Base-by-base conservation (phyloP, 1,140 invertebrate species). In the Nasonia vitripennis region DNA sequence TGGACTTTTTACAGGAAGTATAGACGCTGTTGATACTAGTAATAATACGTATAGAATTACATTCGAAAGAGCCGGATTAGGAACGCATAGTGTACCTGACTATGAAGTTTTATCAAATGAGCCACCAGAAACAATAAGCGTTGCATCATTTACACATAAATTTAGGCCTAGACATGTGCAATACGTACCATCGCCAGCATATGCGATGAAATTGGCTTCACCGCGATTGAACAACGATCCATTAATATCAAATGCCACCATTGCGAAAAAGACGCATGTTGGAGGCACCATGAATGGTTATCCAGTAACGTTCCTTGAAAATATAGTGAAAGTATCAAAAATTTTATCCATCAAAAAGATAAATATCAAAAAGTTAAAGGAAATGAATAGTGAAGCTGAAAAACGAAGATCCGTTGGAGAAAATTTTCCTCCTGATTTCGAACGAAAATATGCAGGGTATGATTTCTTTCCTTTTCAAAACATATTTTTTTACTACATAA, bases 31-130 rank as follows among this genome's bases (percentile, higher is more conserved):
- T n/a, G 98, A 99, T 91, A 98, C 98, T 2, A 97, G 98, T 6
- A 98, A 98, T 91, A 98, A 98, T 90, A 98, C 98, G n/a, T 99
- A 99, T 91, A 95, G 99, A 89, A 98, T 99, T 83, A 98, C 98
- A 1, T 99, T 99, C 94, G 98, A 99, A 92, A 94, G 98, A 85
- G 95, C 96, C 70, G 98, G 98, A 17, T 94, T 99, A 45, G 98
- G 98, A 7, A 99, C 98, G 14, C 98, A 99, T 92, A 99, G 98
- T 81, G 97, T 99, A 82, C 98, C 98, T 23, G 98, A 99, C 94
- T 99, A 96, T 94, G 98, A 99, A 96, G 98, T 99, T 87, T 93
- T 99, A 92, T 98, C 98, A 27, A 98, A 98, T 93, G 98, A 99
- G 88, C 95, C 96, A 68, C 96, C 97, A 55, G 98, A 99, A 92